phyloP scores from a whole-genome alignment of 1,140 invertebrate species.

The Euschistus heros region DNA sequence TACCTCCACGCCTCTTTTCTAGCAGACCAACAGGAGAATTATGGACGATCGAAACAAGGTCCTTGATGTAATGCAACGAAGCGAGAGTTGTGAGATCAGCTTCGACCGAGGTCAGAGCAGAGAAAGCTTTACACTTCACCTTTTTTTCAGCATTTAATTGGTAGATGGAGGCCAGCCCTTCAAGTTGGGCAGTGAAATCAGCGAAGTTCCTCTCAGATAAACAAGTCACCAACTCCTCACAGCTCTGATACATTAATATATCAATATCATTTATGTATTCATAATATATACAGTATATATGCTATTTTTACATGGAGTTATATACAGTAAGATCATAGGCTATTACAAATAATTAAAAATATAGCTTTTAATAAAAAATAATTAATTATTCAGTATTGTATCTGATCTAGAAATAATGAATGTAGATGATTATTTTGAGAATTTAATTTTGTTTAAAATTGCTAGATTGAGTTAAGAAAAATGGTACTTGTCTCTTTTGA shows the following conservation, averaged over 20 bases:
- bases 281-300: neutral
- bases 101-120: conserved; percentile 83
- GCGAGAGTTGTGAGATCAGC: conserved; percentile 76
- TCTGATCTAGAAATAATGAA: too few relatives aligned
- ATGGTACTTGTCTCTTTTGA: too few relatives aligned
- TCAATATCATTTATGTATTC: neutral
- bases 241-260: conserved; percentile 46
- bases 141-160: conserved; percentile 90
- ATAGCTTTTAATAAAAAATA: too few relatives aligned
- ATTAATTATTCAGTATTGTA: too few relatives aligned
- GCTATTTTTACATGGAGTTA: neutral
- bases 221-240: conserved; percentile 73
- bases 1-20: conserved; percentile 61
- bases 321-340: conserved; percentile 17
- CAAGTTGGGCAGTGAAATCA: conserved; percentile 85
- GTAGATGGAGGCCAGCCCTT: conserved; percentile 84
- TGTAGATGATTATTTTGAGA: too few relatives aligned
- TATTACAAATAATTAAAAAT: too few relatives aligned
- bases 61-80: conserved; percentile 71
- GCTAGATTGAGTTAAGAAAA: too few relatives aligned
- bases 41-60: conserved; percentile 76
- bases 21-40: conserved; percentile 79
- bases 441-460: too few relatives aligned
- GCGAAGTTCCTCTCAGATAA: conserved; percentile 72
- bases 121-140: conserved; percentile 85